phyloP scores from a whole-genome alignment of 1,140 invertebrate species.

The Danaus melanippus region DNA sequence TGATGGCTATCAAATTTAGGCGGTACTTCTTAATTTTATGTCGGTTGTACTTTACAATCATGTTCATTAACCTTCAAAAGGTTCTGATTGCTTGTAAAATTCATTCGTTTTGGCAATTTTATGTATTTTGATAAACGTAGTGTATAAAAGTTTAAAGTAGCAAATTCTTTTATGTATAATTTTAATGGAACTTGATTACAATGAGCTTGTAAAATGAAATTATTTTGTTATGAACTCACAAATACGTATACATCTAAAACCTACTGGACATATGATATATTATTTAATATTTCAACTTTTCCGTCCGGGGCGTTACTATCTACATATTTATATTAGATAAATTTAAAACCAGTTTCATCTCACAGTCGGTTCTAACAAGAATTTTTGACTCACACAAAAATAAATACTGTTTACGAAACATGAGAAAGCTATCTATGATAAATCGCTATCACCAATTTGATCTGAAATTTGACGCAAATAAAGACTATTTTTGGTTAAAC shows the following conservation, averaged over 20 bases:
- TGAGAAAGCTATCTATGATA: constrained; percentile 55
- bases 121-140: no score
- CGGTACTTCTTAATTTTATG: constrained; percentile 22
- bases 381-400: constrained; percentile 67
- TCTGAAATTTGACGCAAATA: constrained; percentile 35
- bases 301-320: constrained; percentile 54
- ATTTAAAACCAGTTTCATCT: constrained; percentile 56
- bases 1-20: constrained; percentile 35
- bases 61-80: no score
- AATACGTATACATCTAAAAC: constrained; percentile 2
- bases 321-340: constrained; percentile 63
- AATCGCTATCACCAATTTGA: constrained; percentile 38
- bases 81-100: no score
- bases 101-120: no score
- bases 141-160: no score
- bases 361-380: constrained; percentile 64
- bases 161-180: no score
- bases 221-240: background rate
- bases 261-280: constrained; percentile 2
- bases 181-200: no score
- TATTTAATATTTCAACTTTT: constrained; percentile 11
- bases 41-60: constrained; percentile 9
- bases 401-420: constrained; percentile 69
- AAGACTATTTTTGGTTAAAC: constrained; percentile 44
- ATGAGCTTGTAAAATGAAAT: no score